phyloP scores from a whole-genome alignment of 1,140 invertebrate genomes.

The Drosophila obscura region DNA sequence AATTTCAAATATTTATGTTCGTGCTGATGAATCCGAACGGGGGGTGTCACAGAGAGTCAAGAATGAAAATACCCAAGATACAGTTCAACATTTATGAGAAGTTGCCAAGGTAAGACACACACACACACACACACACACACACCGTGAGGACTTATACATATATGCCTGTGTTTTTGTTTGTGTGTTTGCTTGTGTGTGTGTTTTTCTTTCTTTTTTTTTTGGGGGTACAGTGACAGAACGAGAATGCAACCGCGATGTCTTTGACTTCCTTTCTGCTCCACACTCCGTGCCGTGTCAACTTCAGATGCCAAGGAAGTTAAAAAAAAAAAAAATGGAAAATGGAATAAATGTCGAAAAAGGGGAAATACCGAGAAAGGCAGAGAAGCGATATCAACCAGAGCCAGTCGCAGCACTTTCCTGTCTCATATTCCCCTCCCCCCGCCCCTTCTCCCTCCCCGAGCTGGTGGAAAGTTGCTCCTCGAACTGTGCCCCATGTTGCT shows the following conservation, averaged over 20 bases:
- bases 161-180: neutral
- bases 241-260: slow-evolving; percentile 52
- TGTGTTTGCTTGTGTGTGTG: neutral
- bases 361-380: slow-evolving; percentile 17
- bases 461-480: slow-evolving; percentile 11
- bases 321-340: no score
- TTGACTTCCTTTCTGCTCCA: slow-evolving; percentile 22
- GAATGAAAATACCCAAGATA: slow-evolving; percentile 54
- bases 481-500: slow-evolving; percentile 26
- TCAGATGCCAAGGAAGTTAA: slow-evolving; percentile 43
- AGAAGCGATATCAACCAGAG: no score
- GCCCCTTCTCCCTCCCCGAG: neutral
- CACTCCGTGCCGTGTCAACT: slow-evolving; percentile 35
- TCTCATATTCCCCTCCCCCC: no score
- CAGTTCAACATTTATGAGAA: slow-evolving; percentile 53
- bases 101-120: slow-evolving; percentile 44
- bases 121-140: slow-evolving; percentile 5
- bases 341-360: slow-evolving; percentile 21
- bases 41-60: slow-evolving; percentile 11
- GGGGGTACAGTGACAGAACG: slow-evolving; percentile 30
- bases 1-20: slow-evolving; percentile 56
- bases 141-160: neutral
- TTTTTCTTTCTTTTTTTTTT: neutral
- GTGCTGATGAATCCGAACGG: slow-evolving; percentile 37
- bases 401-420: no score